Evolutionary conservation across 2,888 invertebrate species (phyloP), one percentile per base, ranked within the genome.

Genomic region (Trimorus sp.): DNA sequence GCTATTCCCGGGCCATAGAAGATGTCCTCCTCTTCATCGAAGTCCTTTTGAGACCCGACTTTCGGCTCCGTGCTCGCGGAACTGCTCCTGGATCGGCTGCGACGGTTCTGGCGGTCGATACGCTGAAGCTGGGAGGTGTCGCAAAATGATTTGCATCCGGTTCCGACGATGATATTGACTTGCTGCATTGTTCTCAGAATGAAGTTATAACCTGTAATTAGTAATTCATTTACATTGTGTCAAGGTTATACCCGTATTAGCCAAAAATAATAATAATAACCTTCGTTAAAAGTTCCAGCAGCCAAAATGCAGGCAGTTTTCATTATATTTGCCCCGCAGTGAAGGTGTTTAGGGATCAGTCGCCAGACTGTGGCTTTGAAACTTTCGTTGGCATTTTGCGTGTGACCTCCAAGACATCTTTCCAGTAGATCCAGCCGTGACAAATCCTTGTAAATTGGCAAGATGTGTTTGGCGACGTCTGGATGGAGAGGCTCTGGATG

Each of bases 331-430:
- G 26, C 6, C 37, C 63, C 73, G 37, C 65, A 75, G 15, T 66
- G 45, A 11, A 79, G 40, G 45, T 79, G 82, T 84, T 87, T 86
- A 11, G 86, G 86, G 71, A 84, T 48, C 63, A 87, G 84, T 75
- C 85, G 86, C 89, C 88, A 89, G 40, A 89, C 84, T 11, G 86
- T 79, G 40, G 87, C 82, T 66, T 89, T 89, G 14, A 86, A 87
- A 76, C 87, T 87, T 73, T 89, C 89, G 66, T 89, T 89, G 38
- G 86, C 85, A 68, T 89, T 89, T 84, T 89, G 87, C 1, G 85
- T 63, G 26, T 62, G 54, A 40, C 88, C 88, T 65, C 88, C 88
- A 75, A 88, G 79, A 85, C 87, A 89, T 76, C 88, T 62, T 66
- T 86, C 42, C 48, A 38, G 14, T 40, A 74, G 45, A 65, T 74